A percentile compares a stretch with the other conserved stretches of the same genome.
These are phyloP conservation scores for Cydia amplana DNA, from an alignment of 1,140 invertebrate genomes.

Conservation along the genomic window DNA sequence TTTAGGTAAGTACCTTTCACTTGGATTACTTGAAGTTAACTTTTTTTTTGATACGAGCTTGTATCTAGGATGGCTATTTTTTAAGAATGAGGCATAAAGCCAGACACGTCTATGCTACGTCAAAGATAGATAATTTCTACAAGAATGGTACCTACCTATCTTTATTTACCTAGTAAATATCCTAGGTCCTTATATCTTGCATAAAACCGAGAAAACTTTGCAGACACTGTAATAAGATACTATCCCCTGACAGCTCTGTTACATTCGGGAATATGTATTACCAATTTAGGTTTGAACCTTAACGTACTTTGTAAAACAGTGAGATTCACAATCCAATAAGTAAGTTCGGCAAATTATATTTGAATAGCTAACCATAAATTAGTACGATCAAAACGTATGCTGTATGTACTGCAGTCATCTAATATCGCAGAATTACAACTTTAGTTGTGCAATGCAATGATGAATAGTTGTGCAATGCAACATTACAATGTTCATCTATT, in stretches of 20 bases:
- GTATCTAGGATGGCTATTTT: no score
- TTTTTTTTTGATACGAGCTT: neutral
- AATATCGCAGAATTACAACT: neutral
- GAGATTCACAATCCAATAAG: neutral
- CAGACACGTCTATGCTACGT: neutral
- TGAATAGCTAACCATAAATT: neutral
- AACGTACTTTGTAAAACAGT: neutral
- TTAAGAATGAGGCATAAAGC: no score
- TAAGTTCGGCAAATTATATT: neutral
- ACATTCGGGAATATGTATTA: neutral
- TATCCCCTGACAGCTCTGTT: no score
- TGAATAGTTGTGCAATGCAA: neutral
- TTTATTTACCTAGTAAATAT: neutral
- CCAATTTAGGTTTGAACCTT: no score
- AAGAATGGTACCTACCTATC: neutral
- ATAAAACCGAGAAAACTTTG: neutral
- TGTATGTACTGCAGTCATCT: neutral
- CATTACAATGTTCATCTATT: slow-evolving; percentile 20
- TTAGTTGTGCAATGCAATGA: neutral
- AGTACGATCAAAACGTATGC: neutral
- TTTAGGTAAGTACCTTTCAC: neutral
- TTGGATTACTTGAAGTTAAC: neutral
- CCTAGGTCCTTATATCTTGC: neutral
- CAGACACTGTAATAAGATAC: slow-evolving; percentile 3
- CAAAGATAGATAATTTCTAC: neutral